Conservation (phyloP, 2,888 invertebrate genomes). For the Glaucopsyche alexis region DNA sequence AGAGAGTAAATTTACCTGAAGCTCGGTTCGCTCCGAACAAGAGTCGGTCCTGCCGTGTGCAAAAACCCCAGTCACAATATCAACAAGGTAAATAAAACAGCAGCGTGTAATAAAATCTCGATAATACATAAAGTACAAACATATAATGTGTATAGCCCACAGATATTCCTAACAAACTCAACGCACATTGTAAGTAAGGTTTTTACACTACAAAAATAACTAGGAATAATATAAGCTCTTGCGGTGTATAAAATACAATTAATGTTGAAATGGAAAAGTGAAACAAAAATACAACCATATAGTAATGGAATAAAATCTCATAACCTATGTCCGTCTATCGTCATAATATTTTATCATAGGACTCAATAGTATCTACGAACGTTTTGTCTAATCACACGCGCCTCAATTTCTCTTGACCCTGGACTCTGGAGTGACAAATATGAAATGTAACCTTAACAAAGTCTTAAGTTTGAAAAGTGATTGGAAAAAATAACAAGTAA, state of each 20-base stretch:
- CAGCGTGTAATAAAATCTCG: slow-evolving; percentile 3
- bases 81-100: slow-evolving; percentile 12
- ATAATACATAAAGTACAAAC: slow-evolving; percentile 1
- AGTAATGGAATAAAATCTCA: background rate
- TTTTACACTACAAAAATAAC: slow-evolving; percentile 2
- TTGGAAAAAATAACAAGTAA: background rate
- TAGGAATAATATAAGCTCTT: slow-evolving; percentile 3
- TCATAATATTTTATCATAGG: slow-evolving; percentile 18
- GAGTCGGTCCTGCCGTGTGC: background rate
- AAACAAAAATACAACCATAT: background rate
- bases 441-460: background rate
- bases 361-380: slow-evolving; percentile 12
- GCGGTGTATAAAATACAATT: background rate
- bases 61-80: slow-evolving; percentile 23
- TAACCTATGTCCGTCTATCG: background rate
- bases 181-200: slow-evolving; percentile 9
- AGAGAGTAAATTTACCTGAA: slow-evolving; percentile 22
- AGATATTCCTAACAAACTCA: slow-evolving; percentile 3
- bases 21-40: background rate
- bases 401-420: background rate
- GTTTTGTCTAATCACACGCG: background rate
- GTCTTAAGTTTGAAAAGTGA: background rate
- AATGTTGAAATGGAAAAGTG: background rate
- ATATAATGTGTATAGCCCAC: background rate
- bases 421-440: background rate